Conservation (phyloP, 2,888 invertebrate genomes). For the Phaonia tiefii region DNA sequence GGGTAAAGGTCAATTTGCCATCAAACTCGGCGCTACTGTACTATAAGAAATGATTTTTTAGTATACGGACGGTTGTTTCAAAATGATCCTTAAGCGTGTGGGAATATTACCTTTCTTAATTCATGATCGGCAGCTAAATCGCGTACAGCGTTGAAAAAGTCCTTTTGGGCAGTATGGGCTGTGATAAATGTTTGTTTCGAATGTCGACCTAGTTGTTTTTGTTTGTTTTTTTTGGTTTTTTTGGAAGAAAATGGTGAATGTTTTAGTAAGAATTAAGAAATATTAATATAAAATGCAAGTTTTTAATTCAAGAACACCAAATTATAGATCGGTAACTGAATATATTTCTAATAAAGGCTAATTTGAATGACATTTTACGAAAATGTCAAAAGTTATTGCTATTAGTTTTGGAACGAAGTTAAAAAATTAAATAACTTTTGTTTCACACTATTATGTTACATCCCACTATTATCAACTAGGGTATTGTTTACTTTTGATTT, state of each 20-base stretch:
- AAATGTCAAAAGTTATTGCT: neutral
- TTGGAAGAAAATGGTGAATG: neutral
- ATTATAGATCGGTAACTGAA: too few relatives aligned
- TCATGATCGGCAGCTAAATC: conserved; percentile 78
- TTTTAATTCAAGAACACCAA: too few relatives aligned
- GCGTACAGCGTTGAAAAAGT: conserved; percentile 75
- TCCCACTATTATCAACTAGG: too few relatives aligned
- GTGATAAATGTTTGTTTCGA: conserved; percentile 62
- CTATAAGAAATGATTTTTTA: conserved; percentile 34
- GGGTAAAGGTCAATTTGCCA: conserved; percentile 80
- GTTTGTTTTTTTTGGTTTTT: too few relatives aligned
- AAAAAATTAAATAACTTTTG: too few relatives aligned
- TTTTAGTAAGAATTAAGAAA: neutral
- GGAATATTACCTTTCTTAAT: conserved; percentile 69
- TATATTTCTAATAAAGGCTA: too few relatives aligned
- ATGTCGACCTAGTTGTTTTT: too few relatives aligned
- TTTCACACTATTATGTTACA: too few relatives aligned
- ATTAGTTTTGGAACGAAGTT: too few relatives aligned
- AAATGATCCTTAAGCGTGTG: neutral
- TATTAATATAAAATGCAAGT: too few relatives aligned
- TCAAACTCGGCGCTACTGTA: conserved; percentile 80
- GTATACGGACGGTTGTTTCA: neutral
- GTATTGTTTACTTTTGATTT: too few relatives aligned
- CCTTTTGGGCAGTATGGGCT: conserved; percentile 69
- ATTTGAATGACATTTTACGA: neutral